phyloP scores from a whole-genome alignment of 2,888 invertebrate species.

The Trichacis sp. region DNA sequence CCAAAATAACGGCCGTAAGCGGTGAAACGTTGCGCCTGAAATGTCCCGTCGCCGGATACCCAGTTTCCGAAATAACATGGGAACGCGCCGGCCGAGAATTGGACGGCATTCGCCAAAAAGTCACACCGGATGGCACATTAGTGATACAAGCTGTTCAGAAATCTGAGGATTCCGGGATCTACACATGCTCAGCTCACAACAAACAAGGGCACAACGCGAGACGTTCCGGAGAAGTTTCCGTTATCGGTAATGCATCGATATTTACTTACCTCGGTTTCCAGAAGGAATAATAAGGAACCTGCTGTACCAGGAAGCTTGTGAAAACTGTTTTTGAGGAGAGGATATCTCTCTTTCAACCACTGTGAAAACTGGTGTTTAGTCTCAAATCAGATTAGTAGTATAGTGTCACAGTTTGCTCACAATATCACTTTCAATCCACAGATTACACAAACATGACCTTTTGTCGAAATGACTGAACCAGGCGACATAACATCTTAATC shows the following conservation, averaged over 20 bases:
- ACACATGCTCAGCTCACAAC: conserved; percentile 84
- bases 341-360: too few relatives aligned
- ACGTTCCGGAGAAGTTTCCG: conserved; percentile 80
- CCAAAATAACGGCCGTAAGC: conserved; percentile 85
- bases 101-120: conserved; percentile 83
- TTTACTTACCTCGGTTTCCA: conserved; percentile 9
- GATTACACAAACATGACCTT: too few relatives aligned
- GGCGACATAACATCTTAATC: too few relatives aligned
- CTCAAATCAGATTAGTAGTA: too few relatives aligned
- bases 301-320: conserved; percentile 24
- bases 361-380: too few relatives aligned
- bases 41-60: conserved; percentile 87
- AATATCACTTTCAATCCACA: too few relatives aligned
- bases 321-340: too few relatives aligned
- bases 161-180: conserved; percentile 80
- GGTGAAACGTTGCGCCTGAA: conserved; percentile 80
- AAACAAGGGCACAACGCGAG: conserved; percentile 82
- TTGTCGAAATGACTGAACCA: too few relatives aligned
- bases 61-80: conserved; percentile 85
- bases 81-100: conserved; percentile 80
- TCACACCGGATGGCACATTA: conserved; percentile 80
- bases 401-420: too few relatives aligned
- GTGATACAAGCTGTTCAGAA: conserved; percentile 83
- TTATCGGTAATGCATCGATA: conserved; percentile 76
- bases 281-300: too few relatives aligned